Evolutionary conservation across 37 sponge, comb jelly and placozoan genomes (phyloP), one percentile per base, ranked within the genome.

Genomic region (Bolinopsis microptera): DNA sequence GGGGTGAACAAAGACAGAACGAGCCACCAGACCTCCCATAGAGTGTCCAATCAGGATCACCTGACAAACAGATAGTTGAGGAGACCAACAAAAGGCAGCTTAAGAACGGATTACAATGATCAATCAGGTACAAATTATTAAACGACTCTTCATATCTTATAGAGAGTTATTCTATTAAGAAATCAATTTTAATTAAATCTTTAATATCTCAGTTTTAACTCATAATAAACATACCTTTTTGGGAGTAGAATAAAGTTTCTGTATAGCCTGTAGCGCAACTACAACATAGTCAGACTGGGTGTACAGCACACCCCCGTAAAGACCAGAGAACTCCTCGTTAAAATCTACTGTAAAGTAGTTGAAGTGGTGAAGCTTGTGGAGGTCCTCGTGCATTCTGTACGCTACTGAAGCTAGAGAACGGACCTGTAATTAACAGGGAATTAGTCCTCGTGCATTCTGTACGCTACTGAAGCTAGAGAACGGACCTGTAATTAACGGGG

Each of bases 21-120:
- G 1, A 2, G 93, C 93, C n/a, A 93, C 93, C 76, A 93, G n/a
- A 18, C 93, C 93, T 2, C 93, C 93, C 69, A 76, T 75, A 3
- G 93, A 93, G 93, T 93, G 93, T 22, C 93, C 93, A 1, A 93
- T 34, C 30, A 93, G 93, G 1, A 93, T 38, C 30, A 93, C 83
- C 69, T 70, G 76, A 23, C 1, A 33, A 32, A 13, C 67, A 25
- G 92, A n/a, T n/a, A n/a, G n/a, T n/a, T n/a, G n/a, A n/a, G n/a
- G n/a, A 21, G n/a, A n/a, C n/a, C n/a, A n/a, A n/a, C n/a, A n/a
- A n/a, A n/a, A n/a, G n/a, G n/a, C n/a, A n/a, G n/a, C n/a, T n/a
- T n/a, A n/a, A n/a, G n/a, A n/a, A n/a, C n/a, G n/a, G n/a, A n/a
- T n/a, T n/a, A n/a, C n/a, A n/a, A n/a, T n/a, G n/a, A n/a, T n/a